Evolutionary conservation across 1,140 invertebrate species (phyloP), one percentile per base, ranked within the genome.

Genomic region (Drosophila parabipectinata): DNA sequence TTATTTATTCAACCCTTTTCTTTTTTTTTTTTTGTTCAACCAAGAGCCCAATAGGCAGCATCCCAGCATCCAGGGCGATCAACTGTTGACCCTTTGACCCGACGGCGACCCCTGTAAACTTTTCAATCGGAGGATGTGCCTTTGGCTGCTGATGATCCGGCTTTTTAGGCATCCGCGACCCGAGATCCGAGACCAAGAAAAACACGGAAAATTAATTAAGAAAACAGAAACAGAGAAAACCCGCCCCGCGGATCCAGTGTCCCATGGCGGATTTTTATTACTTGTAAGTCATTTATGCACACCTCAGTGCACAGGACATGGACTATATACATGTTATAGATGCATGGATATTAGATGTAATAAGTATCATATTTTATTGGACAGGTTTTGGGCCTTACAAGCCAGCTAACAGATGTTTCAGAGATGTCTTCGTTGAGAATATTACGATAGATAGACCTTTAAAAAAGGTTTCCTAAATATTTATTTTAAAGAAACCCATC

Each of bases 181-280:
- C 6, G 26, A 28, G 5, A 28, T 47, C 57, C 44, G 14, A 51
- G 53, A 57, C 51, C 69, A 28, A 28, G 26, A 28, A 28, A 28
- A 82, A 66, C 59, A 60, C 44, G 14, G 59, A 30, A 83, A 79
- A 81, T 85, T 81, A 81, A 87, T 85, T 85, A 87, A 85, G 82
- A 85, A 85, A 79, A 74, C 61, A 71, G 56, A 71, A 44, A 68
- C 15, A 10, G 50, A 1, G 37, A 26, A n/a, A 26, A 21, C 15
- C 30, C 26, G 24, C 18, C 60, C 60, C 51, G 51, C 52, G 39
- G 14, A 28, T 66, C 34, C 15, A 54, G 14, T 74, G 59, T 68
- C 67, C 62, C 80, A 59, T 73, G 67, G 62, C 64, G 81, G 57
- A 85, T 58, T 71, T 85, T 85, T 66, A 85, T 71, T 74, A 59